Percentiles rank a stretch among this genome's conserved stretches.
Evolutionary conservation across 1,140 invertebrate species (phyloP).

Genomic region (Drosophila bocqueti): DNA sequence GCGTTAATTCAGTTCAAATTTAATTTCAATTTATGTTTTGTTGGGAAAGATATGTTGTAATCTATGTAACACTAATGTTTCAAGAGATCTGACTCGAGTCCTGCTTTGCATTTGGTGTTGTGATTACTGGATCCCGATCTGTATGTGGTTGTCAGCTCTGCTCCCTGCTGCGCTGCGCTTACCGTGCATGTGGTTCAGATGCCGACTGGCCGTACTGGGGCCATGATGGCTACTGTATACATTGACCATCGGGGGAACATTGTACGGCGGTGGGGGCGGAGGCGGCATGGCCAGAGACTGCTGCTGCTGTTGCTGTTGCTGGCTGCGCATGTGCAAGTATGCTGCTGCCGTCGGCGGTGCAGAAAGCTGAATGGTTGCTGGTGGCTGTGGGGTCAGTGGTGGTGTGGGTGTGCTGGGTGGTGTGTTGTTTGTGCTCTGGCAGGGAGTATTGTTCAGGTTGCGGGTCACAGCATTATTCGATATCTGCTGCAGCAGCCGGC

Average conservation of each 20-base stretch:
- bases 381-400: constrained; percentile 44
- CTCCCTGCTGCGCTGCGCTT: constrained; percentile 37
- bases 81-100: constrained; percentile 23
- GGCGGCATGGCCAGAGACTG: constrained; percentile 72
- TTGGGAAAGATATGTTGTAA: not conserved
- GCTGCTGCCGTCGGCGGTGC: constrained; percentile 61
- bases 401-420: constrained; percentile 74
- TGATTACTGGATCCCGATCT: constrained; percentile 21
- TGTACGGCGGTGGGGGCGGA: constrained; percentile 72
- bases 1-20: not conserved
- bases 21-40: too few species aligned
- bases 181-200: constrained; percentile 75
- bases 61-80: not conserved
- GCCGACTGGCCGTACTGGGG: constrained; percentile 52
- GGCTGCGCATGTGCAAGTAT: constrained; percentile 68
- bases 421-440: constrained; percentile 68
- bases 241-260: constrained; percentile 57
- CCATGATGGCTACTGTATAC: constrained; percentile 65
- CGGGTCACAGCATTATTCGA: constrained; percentile 82
- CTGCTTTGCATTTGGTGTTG: constrained; percentile 39
- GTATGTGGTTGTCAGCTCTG: constrained; percentile 6
- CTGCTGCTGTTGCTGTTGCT: constrained; percentile 61
- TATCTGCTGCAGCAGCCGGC: constrained; percentile 78
- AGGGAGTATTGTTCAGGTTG: constrained; percentile 64
- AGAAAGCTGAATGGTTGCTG: constrained; percentile 52